Evolutionary conservation across 2,797 vertebrate species (phyloP).

Genomic region (Mallotus villosus): DNA sequence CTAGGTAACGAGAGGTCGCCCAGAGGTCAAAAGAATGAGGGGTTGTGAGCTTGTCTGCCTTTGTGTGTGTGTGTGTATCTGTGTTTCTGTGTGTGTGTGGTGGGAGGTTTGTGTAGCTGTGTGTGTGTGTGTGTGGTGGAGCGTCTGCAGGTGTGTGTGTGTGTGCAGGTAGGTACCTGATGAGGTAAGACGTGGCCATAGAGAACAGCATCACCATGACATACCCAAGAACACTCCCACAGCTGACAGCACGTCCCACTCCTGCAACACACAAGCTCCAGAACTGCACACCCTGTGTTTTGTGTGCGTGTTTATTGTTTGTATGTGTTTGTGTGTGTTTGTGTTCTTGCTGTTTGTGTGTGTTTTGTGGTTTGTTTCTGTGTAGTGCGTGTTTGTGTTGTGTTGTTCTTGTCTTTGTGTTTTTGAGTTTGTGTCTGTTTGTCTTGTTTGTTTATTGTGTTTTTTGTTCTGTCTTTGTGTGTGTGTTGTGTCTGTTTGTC

Average conservation of each 20-base stretch:
- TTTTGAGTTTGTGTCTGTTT: too few relatives aligned
- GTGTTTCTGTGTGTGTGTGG: too few relatives aligned
- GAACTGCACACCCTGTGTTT: background rate
- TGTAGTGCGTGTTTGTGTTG: too few relatives aligned
- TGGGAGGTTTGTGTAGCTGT: too few relatives aligned
- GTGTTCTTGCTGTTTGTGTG: background rate
- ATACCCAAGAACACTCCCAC: conserved; percentile 43
- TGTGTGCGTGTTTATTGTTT: background rate
- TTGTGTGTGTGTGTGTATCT: too few relatives aligned
- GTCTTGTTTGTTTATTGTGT: too few relatives aligned
- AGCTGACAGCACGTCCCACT: conserved; percentile 55
- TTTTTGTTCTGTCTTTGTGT: too few relatives aligned
- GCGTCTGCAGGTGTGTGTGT: background rate
- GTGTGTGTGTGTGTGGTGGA: too few relatives aligned
- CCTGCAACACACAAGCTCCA: conserved; percentile 41
- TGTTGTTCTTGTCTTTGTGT: too few relatives aligned
- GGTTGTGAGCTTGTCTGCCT: background rate
- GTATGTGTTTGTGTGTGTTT: background rate
- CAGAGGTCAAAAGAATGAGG: background rate
- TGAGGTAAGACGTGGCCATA: conserved; percentile 40
- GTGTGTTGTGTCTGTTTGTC: too few relatives aligned
- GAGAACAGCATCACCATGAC: conserved; percentile 8
- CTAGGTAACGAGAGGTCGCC: conserved; percentile 47
- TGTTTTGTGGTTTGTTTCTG: too few relatives aligned
- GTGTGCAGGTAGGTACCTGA: conserved; percentile 9